Conservation (phyloP, 1,140 invertebrate species). For the Drosophila kohkoa region DNA sequence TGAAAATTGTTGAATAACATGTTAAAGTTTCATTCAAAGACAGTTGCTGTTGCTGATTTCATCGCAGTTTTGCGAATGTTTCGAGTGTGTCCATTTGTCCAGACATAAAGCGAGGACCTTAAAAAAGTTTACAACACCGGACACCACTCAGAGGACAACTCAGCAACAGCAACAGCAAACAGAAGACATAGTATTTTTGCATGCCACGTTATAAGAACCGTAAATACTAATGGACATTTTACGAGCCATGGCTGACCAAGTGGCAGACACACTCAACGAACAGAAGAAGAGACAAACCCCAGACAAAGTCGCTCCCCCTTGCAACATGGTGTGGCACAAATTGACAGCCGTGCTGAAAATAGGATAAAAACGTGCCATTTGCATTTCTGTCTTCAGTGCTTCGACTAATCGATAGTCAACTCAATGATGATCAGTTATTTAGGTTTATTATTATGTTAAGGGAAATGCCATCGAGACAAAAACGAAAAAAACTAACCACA, state of each 20-base stretch:
- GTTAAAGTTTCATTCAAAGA: too few species aligned
- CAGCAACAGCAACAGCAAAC: too few species aligned
- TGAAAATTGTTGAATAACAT: not conserved
- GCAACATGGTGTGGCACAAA: conserved; percentile 15
- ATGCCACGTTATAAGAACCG: conserved; percentile 67
- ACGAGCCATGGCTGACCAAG: conserved; percentile 56
- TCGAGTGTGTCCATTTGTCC: conserved; percentile 24
- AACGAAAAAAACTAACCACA: conserved; percentile 20
- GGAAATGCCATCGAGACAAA: not conserved
- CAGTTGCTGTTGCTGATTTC: conserved; percentile 8
- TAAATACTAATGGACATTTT: conserved; percentile 83
- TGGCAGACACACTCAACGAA: conserved; percentile 38
- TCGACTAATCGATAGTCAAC: conserved; percentile 13
- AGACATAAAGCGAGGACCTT: conserved; percentile 37
- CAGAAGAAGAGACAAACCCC: conserved; percentile 22
- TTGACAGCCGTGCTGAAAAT: conserved; percentile 22
- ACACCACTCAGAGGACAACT: conserved; percentile 40
- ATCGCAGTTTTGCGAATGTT: not conserved
- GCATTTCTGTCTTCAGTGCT: conserved; percentile 45
- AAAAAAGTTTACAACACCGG: conserved; percentile 65
- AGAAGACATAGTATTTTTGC: conserved; percentile 58
- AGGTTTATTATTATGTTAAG: not conserved
- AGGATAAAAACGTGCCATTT: conserved; percentile 67
- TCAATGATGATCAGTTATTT: conserved; percentile 23
- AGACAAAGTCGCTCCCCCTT: not conserved